Base-by-base conservation (phyloP, 1,140 invertebrate species). In the Muscidifurax raptorellus region DNA sequence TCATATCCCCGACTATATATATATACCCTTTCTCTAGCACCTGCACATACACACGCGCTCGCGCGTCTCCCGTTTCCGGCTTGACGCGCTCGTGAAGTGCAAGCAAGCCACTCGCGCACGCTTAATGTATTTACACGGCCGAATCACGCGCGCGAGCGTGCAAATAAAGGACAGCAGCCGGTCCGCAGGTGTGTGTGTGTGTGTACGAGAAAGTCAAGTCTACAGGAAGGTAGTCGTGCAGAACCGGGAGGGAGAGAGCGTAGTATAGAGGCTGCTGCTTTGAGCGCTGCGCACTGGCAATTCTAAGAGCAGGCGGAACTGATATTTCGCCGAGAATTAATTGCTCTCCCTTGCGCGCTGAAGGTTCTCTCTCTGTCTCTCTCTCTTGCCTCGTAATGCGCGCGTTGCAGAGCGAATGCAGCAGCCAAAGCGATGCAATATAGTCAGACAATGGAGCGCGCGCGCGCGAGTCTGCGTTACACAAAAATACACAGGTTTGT, bases 261-360 rank as follows among this genome's bases (percentile, higher is more conserved):
- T 27, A 69, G 25, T 27, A 69, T 28, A 69, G 28, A 59, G 52
- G 52, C 52, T 59, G 52, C 52, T 59, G 13, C 18, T 59, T n/a
- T 40, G 36, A 27, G n/a, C 69, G 28, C n/a, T n/a, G n/a, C 69
- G 28, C n/a, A 32, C 18, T 69, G 4, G 36, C 69, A 69, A 71
- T 69, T 69, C 52, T 66, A 25, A 27, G 30, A 71, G 52, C 52
- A n/a, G 22, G 52, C 52, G 91, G 90, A 90, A 91, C 91, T 91
- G 91, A 92, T 92, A 92, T 92, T 92, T 91, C 90, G 88, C 87
- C 85, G 90, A 90, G 87, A 91, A 92, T 92, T 90, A 92, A 92
- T 92, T 90, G 91, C 90, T 88, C 91, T 88, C 89, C 90, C 90
- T 90, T 86, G 47, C 47, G 25, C 5, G 72, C 25, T 69, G 66